phyloP scores from a whole-genome alignment of 2,797 vertebrate species.

The Merluccius polli region DNA sequence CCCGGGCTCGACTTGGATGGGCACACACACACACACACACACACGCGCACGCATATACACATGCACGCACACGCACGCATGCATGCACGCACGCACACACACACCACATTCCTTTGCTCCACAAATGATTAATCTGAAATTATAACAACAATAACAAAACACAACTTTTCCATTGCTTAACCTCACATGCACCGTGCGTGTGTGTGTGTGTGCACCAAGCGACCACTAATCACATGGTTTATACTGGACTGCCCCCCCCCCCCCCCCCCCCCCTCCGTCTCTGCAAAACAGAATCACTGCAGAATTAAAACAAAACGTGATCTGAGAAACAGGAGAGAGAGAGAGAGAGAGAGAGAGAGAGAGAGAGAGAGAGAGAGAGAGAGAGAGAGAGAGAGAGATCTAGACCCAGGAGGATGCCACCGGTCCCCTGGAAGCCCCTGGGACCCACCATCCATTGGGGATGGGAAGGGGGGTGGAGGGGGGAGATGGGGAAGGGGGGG shows the following conservation, averaged over 20 bases:
- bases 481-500: too few species aligned
- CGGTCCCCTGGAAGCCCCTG: too few species aligned
- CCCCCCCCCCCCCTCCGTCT: not conserved
- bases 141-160: not conserved
- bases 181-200: conserved; percentile 47
- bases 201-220: conserved; percentile 39
- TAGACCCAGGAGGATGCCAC: not conserved
- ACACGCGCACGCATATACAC: too few species aligned
- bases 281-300: not conserved
- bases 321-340: not conserved
- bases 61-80: not conserved
- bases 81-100: not conserved
- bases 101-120: not conserved
- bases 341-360: too few species aligned
- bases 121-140: conserved; percentile 17
- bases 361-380: not conserved
- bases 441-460: too few species aligned
- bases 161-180: conserved; percentile 34
- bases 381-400: not conserved
- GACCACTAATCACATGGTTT: conserved; percentile 27
- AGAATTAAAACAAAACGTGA: conserved; percentile 49
- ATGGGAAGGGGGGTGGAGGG: too few species aligned
- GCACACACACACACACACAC: not conserved
- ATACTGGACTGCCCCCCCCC: not conserved
- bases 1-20: not conserved